Evolutionary conservation across 2,888 invertebrate genomes (phyloP).

Genomic region (Pyrrhia umbra): DNA sequence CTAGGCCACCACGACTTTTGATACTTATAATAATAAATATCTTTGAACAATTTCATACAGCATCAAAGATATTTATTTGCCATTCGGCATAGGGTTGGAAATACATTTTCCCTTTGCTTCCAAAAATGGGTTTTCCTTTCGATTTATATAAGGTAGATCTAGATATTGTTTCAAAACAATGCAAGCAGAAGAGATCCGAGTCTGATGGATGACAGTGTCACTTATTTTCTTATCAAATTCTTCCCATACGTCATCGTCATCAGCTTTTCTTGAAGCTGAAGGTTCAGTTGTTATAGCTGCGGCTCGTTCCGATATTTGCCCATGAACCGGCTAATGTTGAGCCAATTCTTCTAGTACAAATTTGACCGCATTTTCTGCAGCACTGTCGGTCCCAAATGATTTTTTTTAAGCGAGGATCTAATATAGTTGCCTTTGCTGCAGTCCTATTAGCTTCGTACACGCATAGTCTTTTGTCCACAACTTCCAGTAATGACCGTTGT

Average conservation of each 20-base stretch:
- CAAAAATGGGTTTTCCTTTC: constrained; percentile 31
- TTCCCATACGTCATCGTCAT: constrained; percentile 29
- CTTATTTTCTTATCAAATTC: constrained; percentile 23
- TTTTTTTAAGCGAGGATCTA: constrained; percentile 46
- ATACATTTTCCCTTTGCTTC: constrained; percentile 18
- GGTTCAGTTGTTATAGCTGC: no score
- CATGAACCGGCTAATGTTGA: no score
- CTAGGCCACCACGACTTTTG: no score
- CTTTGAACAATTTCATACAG: no score
- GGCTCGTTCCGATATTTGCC: no score
- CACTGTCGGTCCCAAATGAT: constrained; percentile 50
- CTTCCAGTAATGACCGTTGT: constrained; percentile 15
- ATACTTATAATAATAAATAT: no score
- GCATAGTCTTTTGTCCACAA: constrained; percentile 18
- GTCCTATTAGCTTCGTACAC: constrained; percentile 23
- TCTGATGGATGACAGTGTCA: constrained; percentile 7
- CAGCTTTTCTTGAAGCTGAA: no score
- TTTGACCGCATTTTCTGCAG: constrained; percentile 47
- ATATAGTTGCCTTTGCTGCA: constrained; percentile 23
- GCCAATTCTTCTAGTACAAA: constrained; percentile 11
- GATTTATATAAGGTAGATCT: constrained; percentile 42
- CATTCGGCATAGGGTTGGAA: constrained; percentile 13
- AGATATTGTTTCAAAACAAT: constrained; percentile 58
- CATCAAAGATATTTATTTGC: constrained; percentile 13
- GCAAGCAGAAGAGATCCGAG: constrained; percentile 21